Evolutionary conservation across 1,140 invertebrate genomes (phyloP), one percentile per base, ranked within the genome.

Genomic region (Magallana ariakensis): DNA sequence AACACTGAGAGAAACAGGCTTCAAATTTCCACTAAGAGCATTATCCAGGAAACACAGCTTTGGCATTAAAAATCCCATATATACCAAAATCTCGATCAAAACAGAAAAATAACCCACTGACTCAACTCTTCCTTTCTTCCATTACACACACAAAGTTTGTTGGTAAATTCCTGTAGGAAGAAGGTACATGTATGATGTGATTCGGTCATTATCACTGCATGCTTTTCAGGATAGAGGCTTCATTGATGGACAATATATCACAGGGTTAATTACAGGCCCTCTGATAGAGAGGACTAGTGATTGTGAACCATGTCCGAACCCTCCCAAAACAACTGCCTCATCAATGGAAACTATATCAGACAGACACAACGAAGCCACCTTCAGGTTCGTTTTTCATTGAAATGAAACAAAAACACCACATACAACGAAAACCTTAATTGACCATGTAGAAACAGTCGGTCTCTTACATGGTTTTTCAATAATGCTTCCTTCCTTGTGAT

Each of bases 191-290:
- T 75, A 26, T 75, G 33, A 75, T 75, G 19, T 75, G 66, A 75
- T 75, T 75, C 11, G 33, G 22, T 75, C 66, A 75, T 75, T 75
- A 75, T 75, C 66, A 26, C 22, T 75, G 66, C 66, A 75, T 33
- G 66, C 66, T 75, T n/a, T n/a, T 75, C 66, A 33, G 66, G 66
- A 75, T 75, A 75, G 26, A 26, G 11, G 22, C 22, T 75, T 4
- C 66, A 75, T 19, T 75, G 66, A 75, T 75, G 66, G 66, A 19
- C 66, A 75, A 75, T 75, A 75, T 75, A 75, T 75, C 66, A 75
- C 66, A 75, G 66, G 66, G 66, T 75, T 75, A 75, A 75, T 75
- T 75, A 75, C 13, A 75, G 62, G 22, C 22, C 33, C 19, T 13
- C 22, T 46, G 22, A 26, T 75, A 26, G 13, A 46, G 15, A 75